Evolutionary conservation across 2,113 vertebrate species (phyloP).

Genomic region (Calonectris borealis): DNA sequence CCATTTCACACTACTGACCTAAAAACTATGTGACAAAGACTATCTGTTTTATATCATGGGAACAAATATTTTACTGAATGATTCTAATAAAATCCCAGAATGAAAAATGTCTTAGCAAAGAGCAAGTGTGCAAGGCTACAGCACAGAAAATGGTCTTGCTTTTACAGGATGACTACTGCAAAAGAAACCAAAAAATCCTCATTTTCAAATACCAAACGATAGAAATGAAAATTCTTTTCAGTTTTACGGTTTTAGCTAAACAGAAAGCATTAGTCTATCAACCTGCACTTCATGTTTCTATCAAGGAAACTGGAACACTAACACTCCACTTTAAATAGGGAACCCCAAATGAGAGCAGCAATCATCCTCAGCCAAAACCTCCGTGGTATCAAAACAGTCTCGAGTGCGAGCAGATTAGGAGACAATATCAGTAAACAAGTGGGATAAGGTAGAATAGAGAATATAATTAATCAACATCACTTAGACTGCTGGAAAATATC

Average conservation of each 20-base stretch:
- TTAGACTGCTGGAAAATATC: not conserved
- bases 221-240: not conserved
- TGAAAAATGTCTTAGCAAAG: not conserved
- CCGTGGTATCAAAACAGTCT: not conserved
- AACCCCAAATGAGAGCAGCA: not conserved
- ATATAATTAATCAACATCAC: not conserved
- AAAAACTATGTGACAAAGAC: not conserved
- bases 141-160: not conserved
- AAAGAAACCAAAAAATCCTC: rapidly evolving
- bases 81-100: not conserved
- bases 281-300: not conserved
- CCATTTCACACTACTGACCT: not conserved
- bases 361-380: not conserved
- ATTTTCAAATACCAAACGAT: not conserved
- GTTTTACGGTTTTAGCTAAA: not conserved
- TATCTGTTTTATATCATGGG: not conserved
- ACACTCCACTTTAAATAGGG: not conserved
- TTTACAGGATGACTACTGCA: not conserved
- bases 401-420: not conserved
- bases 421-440: not conserved
- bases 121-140: not conserved
- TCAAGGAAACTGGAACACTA: not conserved
- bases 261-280: not conserved
- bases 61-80: not conserved
- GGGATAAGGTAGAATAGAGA: not conserved